Conservation (phyloP, 2,888 invertebrate genomes). For the Leucophenga montana region DNA sequence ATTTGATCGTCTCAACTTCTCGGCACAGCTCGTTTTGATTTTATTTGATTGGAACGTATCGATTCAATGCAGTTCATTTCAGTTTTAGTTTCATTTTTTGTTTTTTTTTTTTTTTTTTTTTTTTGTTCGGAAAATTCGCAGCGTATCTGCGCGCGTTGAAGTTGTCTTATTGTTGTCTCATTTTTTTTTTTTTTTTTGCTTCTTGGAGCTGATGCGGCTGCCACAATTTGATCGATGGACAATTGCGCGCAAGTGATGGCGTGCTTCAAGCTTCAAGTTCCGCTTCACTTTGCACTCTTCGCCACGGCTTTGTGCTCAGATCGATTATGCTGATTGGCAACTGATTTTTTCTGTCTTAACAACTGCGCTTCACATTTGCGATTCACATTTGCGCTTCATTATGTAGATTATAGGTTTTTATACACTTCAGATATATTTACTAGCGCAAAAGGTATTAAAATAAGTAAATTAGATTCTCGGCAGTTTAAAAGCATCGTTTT, state of each 20-base stretch:
- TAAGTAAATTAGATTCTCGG: too few species aligned
- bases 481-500: too few species aligned
- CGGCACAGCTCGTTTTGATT: too few species aligned
- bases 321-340: constrained; percentile 56
- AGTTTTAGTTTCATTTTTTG: too few species aligned
- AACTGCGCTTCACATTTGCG: too few species aligned
- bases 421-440: too few species aligned
- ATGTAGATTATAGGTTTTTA: too few species aligned
- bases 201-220: constrained; percentile 26
- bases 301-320: constrained; percentile 33
- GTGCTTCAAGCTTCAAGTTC: constrained; percentile 40
- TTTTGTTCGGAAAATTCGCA: constrained; percentile 10
- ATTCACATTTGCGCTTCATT: too few species aligned
- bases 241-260: constrained; percentile 64
- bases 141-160: constrained; percentile 15
- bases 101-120: too few species aligned
- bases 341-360: constrained; percentile 28
- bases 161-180: constrained; percentile 17
- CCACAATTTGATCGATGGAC: constrained; percentile 62
- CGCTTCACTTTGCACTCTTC: constrained; percentile 2
- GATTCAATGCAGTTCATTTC: not conserved
- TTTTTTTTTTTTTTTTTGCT: constrained; percentile 33
- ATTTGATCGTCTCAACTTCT: not conserved
- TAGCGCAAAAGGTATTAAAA: too few species aligned
- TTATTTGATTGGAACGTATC: not conserved